Evolutionary conservation across 2,888 invertebrate genomes (phyloP).

Genomic region (Stictocephala bisonia): DNA sequence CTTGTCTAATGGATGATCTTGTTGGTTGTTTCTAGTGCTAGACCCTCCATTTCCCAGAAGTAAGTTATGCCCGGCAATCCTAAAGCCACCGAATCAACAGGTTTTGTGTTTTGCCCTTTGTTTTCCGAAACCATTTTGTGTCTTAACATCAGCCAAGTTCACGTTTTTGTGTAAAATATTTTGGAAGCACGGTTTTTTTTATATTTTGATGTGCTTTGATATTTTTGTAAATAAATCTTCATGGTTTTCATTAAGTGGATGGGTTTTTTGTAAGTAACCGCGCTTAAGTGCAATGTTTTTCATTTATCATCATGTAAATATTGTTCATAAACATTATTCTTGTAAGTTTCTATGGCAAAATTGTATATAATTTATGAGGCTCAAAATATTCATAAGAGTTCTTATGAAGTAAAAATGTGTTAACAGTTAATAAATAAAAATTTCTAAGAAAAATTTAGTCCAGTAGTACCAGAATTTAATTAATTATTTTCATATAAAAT

Average conservation of each 20-base stretch:
- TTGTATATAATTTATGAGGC: too few species aligned
- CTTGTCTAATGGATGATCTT: slow-evolving; percentile 32
- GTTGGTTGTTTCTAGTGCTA: slow-evolving; percentile 42
- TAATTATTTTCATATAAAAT: too few species aligned
- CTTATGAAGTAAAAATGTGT: too few species aligned
- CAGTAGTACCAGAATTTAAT: too few species aligned
- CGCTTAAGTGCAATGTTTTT: slow-evolving; percentile 17
- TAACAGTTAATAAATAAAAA: too few species aligned
- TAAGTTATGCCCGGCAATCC: slow-evolving; percentile 20
- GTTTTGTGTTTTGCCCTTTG: slow-evolving; percentile 41
- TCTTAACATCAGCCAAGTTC: slow-evolving; percentile 30
- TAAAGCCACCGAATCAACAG: slow-evolving; percentile 27
- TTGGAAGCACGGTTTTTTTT: slow-evolving; percentile 42
- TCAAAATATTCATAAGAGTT: too few species aligned
- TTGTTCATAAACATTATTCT: slow-evolving; percentile 10
- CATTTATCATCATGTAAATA: slow-evolving; percentile 29
- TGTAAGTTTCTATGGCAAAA: too few species aligned
- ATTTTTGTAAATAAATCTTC: slow-evolving; percentile 38
- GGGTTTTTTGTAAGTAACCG: slow-evolving; percentile 39
- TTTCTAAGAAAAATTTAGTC: too few species aligned
- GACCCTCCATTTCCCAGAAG: slow-evolving; percentile 41
- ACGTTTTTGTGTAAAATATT: slow-evolving; percentile 31
- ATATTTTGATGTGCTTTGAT: slow-evolving; percentile 40
- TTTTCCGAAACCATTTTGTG: slow-evolving; percentile 29
- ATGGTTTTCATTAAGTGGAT: slow-evolving; percentile 24